phyloP scores from a whole-genome alignment of 2,888 invertebrate species.

The Cheilosia impressa region DNA sequence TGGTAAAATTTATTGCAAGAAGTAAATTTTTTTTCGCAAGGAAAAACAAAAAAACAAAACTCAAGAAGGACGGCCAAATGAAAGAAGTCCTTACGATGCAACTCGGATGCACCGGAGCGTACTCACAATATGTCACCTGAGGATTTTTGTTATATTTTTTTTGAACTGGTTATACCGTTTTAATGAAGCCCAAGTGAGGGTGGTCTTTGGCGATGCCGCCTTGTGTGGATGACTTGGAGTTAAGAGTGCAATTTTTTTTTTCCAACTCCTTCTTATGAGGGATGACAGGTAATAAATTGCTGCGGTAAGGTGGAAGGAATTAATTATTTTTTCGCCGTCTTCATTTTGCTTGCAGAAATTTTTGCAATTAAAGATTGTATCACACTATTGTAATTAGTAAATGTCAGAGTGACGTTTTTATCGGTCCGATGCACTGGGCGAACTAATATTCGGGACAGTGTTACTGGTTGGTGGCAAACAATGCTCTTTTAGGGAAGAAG shows the following conservation, averaged over 20 bases:
- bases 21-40: constrained; percentile 27
- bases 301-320: constrained; percentile 63
- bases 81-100: constrained; percentile 67
- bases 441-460: constrained; percentile 27
- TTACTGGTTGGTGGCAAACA: constrained; percentile 4
- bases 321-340: constrained; percentile 39
- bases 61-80: constrained; percentile 9
- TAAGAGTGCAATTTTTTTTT: constrained; percentile 41
- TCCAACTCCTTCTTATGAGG: constrained; percentile 33
- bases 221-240: constrained; percentile 28
- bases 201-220: constrained; percentile 56
- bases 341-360: constrained; percentile 47
- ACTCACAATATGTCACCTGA: constrained; percentile 74
- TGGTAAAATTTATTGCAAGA: constrained; percentile 55
- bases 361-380: constrained; percentile 70
- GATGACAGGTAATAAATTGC: constrained; percentile 71
- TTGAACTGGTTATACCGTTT: constrained; percentile 49
- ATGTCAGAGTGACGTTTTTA: constrained; percentile 68
- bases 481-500: not conserved
- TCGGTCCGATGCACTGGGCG: constrained; percentile 59
- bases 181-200: constrained; percentile 73
- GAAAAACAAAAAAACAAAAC: constrained; percentile 1
- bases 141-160: constrained; percentile 47
- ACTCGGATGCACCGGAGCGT: constrained; percentile 66
- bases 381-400: constrained; percentile 67